Conservation (phyloP, 2,797 vertebrate species). For the Sebastes hubbsi region DNA sequence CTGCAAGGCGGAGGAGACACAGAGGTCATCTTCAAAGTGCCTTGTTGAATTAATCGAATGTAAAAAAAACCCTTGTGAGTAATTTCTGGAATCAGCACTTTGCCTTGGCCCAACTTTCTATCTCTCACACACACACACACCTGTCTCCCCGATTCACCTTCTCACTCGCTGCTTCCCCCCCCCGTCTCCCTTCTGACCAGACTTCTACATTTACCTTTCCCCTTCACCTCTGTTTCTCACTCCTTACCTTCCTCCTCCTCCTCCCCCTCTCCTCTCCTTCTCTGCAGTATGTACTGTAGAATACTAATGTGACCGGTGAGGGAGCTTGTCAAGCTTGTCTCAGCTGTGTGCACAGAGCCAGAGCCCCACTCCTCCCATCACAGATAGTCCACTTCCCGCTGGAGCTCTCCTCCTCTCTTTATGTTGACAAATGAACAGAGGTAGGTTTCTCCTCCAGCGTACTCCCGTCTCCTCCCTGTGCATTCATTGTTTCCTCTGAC, state of each 20-base stretch:
- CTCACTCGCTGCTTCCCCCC: slow-evolving; percentile 5
- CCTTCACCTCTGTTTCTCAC: slow-evolving; percentile 49
- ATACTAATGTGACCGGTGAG: slow-evolving; percentile 81
- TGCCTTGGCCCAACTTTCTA: slow-evolving; percentile 52
- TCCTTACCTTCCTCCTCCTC: slow-evolving; percentile 10
- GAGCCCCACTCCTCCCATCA: slow-evolving; percentile 78
- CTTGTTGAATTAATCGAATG: slow-evolving; percentile 77
- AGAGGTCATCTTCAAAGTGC: slow-evolving; percentile 71
- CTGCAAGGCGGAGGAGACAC: slow-evolving; percentile 48
- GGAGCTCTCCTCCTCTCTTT: slow-evolving; percentile 76
- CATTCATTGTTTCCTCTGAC: slow-evolving; percentile 60
- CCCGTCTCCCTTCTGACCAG: slow-evolving; percentile 28
- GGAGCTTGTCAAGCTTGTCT: slow-evolving; percentile 80
- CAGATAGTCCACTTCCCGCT: slow-evolving; percentile 81
- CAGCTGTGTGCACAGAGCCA: slow-evolving; percentile 77
- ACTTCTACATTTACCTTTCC: slow-evolving; percentile 63
- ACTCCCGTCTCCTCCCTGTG: slow-evolving; percentile 6
- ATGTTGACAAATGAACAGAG: slow-evolving; percentile 87
- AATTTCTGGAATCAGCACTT: slow-evolving; percentile 78
- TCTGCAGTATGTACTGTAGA: slow-evolving; percentile 75
- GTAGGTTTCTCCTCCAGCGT: slow-evolving; percentile 44
- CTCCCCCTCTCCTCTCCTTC: slow-evolving; percentile 45
- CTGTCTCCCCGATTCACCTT: slow-evolving; percentile 34
- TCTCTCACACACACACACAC: background rate
- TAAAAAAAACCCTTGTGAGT: slow-evolving; percentile 69